These are phyloP conservation scores for Disparrhopalites patrizii DNA, from an alignment of 2,888 invertebrate species.

Conservation along the genomic window DNA sequence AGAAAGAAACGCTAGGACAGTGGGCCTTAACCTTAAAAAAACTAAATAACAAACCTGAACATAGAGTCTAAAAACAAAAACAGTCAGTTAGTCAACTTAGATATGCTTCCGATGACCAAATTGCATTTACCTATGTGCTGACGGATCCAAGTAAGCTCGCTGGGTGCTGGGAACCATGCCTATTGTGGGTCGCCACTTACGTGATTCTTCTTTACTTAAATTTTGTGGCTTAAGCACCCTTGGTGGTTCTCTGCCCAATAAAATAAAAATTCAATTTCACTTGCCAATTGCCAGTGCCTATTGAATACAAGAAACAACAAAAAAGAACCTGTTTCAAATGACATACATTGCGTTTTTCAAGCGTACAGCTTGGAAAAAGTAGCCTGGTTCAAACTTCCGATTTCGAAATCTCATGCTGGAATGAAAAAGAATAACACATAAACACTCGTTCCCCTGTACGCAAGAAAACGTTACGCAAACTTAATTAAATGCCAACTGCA, in stretches of 20 bases:
- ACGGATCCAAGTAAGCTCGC: constrained; percentile 62
- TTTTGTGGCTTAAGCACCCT: constrained; percentile 74
- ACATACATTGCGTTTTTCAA: constrained; percentile 55
- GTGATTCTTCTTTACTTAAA: constrained; percentile 56
- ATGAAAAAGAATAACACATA: constrained; percentile 53
- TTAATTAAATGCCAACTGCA: too few relatives aligned
- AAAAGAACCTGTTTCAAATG: too few relatives aligned
- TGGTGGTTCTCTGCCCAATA: constrained; percentile 61
- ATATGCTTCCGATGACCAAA: too few relatives aligned
- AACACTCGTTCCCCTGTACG: too few relatives aligned
- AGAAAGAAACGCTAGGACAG: too few relatives aligned
- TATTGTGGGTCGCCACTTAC: constrained; percentile 72
- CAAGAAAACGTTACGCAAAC: too few relatives aligned
- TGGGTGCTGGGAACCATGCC: constrained; percentile 68
- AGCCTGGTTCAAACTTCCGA: constrained; percentile 69
- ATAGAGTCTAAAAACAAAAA: too few relatives aligned
- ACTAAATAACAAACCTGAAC: too few relatives aligned
- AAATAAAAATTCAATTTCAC: constrained; percentile 16
- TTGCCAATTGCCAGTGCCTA: constrained; percentile 17
- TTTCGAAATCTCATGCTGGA: constrained; percentile 68
- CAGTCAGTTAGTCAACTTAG: too few relatives aligned
- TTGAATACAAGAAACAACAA: too few relatives aligned
- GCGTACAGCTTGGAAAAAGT: constrained; percentile 71
- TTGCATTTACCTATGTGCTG: too few relatives aligned
- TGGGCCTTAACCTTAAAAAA: too few relatives aligned